Evolutionary conservation across 2,113 vertebrate genomes (phyloP).

Genomic region (Phalacrocorax aristotelis): DNA sequence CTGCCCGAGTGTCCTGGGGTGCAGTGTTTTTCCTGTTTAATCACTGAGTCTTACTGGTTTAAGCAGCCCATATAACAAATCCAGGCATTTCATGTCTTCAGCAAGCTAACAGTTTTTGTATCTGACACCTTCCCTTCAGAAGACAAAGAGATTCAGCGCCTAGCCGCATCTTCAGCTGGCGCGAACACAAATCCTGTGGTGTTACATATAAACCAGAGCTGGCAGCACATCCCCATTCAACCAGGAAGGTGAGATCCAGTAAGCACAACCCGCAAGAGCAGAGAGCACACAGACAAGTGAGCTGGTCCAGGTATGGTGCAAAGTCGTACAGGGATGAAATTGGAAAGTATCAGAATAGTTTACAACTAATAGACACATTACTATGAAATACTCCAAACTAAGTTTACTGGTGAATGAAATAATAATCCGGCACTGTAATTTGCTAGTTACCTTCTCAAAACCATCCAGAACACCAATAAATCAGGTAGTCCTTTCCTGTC

Average conservation of each 20-base stretch:
- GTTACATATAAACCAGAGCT: not conserved
- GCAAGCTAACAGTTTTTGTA: not conserved
- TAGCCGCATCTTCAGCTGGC: accelerated
- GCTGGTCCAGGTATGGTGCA: not conserved
- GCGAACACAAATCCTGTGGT: not conserved
- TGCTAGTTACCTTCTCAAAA: not conserved
- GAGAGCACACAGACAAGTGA: accelerated
- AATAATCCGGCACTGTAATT: not conserved
- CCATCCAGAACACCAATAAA: not conserved
- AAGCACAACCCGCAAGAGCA: not conserved
- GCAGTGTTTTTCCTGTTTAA: not conserved
- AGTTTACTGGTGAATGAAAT: not conserved
- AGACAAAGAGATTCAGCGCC: not conserved
- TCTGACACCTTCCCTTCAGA: not conserved
- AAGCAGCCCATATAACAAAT: not conserved
- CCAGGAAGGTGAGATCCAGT: not conserved
- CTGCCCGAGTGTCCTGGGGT: not conserved
- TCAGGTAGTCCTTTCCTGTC: not conserved
- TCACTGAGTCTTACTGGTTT: not conserved
- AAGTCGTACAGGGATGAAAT: not conserved
- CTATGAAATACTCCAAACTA: not conserved
- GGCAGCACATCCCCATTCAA: not conserved
- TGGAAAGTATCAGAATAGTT: not conserved
- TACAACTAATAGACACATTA: not conserved
- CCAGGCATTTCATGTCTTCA: not conserved